Conservation (phyloP, 2,113 vertebrate genomes). For the Gavia stellata region DNA sequence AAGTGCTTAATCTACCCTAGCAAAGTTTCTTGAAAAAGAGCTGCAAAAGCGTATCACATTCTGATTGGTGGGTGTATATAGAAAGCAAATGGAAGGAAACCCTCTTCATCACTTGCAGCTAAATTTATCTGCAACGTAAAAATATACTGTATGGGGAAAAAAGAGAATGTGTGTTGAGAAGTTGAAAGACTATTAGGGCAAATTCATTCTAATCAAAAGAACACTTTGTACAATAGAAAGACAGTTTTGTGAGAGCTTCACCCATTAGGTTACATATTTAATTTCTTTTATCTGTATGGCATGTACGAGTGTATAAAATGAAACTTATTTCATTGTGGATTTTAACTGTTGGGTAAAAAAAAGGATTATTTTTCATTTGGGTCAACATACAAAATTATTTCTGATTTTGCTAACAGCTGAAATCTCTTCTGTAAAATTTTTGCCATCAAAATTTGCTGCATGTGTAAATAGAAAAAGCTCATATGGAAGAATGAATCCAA, state of each 20-base stretch:
- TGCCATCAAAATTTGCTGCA: not conserved
- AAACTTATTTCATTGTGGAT: not conserved
- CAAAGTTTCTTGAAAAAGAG: conserved; percentile 18
- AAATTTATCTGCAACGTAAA: not conserved
- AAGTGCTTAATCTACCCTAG: conserved; percentile 51
- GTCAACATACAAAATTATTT: not conserved
- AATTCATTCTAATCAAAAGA: not conserved
- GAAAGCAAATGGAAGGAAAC: conserved; percentile 49
- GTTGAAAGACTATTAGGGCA: not conserved
- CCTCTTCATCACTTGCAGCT: conserved; percentile 37
- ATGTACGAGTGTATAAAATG: not conserved
- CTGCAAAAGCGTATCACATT: conserved; percentile 18
- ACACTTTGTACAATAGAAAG: not conserved
- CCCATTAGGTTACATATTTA: not conserved
- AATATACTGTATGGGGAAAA: not conserved
- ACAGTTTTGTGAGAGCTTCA: not conserved
- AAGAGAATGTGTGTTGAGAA: not conserved
- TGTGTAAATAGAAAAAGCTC: not conserved
- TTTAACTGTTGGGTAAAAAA: not conserved
- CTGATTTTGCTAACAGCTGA: not conserved
- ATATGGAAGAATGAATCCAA: not conserved
- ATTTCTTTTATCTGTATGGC: not conserved
- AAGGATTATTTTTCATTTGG: not conserved
- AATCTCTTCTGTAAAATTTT: not conserved
- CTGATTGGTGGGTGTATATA: conserved; percentile 9